A percentile compares a stretch with the other conserved stretches of the same genome.
Conservation (phyloP, 92 coral and sea anemone species). For the Plumapathes pennacea region DNA sequence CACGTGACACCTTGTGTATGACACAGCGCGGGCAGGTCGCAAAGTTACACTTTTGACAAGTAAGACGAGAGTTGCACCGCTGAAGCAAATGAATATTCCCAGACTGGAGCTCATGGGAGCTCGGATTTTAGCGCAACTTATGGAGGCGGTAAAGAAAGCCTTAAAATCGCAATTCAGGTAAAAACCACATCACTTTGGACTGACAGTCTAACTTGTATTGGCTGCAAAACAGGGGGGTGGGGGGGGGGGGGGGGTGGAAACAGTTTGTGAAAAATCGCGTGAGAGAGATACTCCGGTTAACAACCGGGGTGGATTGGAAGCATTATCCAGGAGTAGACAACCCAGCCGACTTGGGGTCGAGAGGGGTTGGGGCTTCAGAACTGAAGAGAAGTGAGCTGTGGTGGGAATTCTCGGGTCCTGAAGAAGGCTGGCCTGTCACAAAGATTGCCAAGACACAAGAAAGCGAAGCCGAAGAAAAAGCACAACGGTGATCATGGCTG, state of each 20-base stretch:
- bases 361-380: slow-evolving; percentile 20
- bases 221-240: too few relatives aligned
- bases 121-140: too few relatives aligned
- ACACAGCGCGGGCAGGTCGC: too few relatives aligned
- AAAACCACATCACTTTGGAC: too few relatives aligned
- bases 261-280: slow-evolving; percentile 40
- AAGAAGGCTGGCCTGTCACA: slow-evolving; percentile 18
- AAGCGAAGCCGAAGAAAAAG: slow-evolving; percentile 14
- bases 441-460: background rate
- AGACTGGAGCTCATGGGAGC: too few relatives aligned
- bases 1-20: too few relatives aligned
- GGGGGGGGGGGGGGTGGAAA: slow-evolving; percentile 22
- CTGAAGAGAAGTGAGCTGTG: slow-evolving; percentile 22
- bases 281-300: slow-evolving; percentile 18
- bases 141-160: too few relatives aligned
- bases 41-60: too few relatives aligned
- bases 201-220: too few relatives aligned
- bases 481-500: slow-evolving; percentile 6
- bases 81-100: too few relatives aligned
- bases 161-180: too few relatives aligned
- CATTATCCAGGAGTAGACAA: slow-evolving; percentile 27
- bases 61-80: too few relatives aligned
- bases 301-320: slow-evolving; percentile 21
- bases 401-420: slow-evolving; percentile 47
- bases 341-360: slow-evolving; percentile 36